phyloP scores from a whole-genome alignment of 2,888 invertebrate genomes.

The Ophonus ardosiacus region DNA sequence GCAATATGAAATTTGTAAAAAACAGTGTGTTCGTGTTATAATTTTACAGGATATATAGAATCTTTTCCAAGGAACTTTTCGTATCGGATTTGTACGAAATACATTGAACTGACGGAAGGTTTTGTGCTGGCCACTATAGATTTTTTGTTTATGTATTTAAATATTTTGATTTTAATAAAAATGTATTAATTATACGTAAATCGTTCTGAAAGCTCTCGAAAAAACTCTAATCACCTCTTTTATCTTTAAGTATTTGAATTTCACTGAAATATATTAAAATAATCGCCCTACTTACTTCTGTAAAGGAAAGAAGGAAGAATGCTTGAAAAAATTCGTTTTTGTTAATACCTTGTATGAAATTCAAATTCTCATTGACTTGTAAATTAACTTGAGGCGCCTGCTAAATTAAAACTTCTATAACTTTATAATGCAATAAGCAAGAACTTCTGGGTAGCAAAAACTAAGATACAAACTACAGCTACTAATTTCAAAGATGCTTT shows the following conservation, averaged over 20 bases:
- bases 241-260: background rate
- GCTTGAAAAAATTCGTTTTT: conserved; percentile 10
- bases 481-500: conserved; percentile 28
- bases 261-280: background rate
- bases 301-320: background rate
- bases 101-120: no score
- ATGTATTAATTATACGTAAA: no score
- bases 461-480: background rate
- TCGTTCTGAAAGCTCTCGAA: background rate
- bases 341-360: conserved; percentile 30
- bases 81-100: no score
- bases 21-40: no score
- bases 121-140: no score
- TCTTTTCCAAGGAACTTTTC: no score
- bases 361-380: conserved; percentile 23
- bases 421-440: conserved; percentile 22
- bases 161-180: no score
- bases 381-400: conserved; percentile 31
- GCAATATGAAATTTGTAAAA: no score
- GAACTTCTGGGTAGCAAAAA: conserved; percentile 16
- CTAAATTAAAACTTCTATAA: conserved; percentile 42
- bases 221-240: background rate
- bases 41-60: no score
- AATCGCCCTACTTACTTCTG: background rate
- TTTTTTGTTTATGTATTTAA: no score